Evolutionary conservation across 1,140 invertebrate genomes (phyloP).

Genomic region (Neodiprion pinetum): DNA sequence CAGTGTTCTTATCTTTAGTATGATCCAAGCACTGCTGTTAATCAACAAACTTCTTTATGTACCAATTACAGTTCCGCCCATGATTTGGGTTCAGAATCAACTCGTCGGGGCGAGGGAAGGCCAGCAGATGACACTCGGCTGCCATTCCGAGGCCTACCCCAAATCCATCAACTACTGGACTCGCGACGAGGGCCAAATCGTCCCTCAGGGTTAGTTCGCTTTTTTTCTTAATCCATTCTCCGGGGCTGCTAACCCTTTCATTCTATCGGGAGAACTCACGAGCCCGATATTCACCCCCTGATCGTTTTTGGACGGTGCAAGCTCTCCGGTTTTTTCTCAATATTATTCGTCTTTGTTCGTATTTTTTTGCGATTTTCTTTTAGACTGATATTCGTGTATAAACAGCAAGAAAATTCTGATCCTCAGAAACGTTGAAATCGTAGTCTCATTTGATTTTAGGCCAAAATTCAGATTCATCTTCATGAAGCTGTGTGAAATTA

Average conservation of each 20-base stretch:
- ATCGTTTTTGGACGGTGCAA: background rate
- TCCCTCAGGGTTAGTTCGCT: conserved; percentile 74
- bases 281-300: background rate
- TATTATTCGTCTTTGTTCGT: too few relatives aligned
- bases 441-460: too few relatives aligned
- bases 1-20: conserved; percentile 1
- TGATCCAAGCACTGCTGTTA: background rate
- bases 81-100: conserved; percentile 87
- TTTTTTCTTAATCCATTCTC: background rate
- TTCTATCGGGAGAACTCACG: too few relatives aligned
- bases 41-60: background rate
- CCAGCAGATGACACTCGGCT: conserved; percentile 80
- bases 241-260: too few relatives aligned
- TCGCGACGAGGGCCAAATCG: conserved; percentile 78
- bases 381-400: too few relatives aligned
- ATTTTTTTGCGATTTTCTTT: too few relatives aligned
- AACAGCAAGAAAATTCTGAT: too few relatives aligned
- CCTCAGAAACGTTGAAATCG: too few relatives aligned
- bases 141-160: conserved; percentile 86
- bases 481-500: too few relatives aligned
- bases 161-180: conserved; percentile 90
- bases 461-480: too few relatives aligned
- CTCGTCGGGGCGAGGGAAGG: conserved; percentile 78
- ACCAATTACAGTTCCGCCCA: conserved; percentile 74
- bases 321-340: background rate